Evolutionary conservation across 2,888 invertebrate genomes (phyloP).

Genomic region (Orchestes rusci): DNA sequence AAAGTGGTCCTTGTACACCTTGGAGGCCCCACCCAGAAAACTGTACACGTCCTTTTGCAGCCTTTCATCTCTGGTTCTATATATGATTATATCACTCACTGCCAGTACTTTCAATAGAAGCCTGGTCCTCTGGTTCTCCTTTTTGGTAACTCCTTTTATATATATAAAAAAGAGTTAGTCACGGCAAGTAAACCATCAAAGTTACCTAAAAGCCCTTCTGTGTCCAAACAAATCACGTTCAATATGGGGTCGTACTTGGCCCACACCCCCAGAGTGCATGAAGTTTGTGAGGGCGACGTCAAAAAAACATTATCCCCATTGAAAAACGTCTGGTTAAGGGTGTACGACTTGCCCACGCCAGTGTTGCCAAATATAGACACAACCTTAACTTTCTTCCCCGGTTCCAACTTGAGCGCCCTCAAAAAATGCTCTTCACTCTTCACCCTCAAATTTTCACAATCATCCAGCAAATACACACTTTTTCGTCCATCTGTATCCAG

Average conservation of each 20-base stretch:
- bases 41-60: conserved; percentile 69
- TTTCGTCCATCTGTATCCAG: conserved; percentile 26
- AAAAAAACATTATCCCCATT: conserved; percentile 56
- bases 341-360: conserved; percentile 76
- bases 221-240: conserved; percentile 66
- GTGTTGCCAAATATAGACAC: conserved; percentile 80
- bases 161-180: not conserved
- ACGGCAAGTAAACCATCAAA: not conserved
- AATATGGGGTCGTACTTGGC: conserved; percentile 61
- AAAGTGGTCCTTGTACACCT: conserved; percentile 67
- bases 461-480: conserved; percentile 56
- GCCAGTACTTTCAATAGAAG: conserved; percentile 73
- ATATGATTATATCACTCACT: conserved; percentile 72
- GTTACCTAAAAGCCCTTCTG: conserved; percentile 67
- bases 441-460: conserved; percentile 54
- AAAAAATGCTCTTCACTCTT: conserved; percentile 50
- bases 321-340: conserved; percentile 65
- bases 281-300: conserved; percentile 59
- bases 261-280: conserved; percentile 74
- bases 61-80: conserved; percentile 66
- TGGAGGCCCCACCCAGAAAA: conserved; percentile 70
- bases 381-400: conserved; percentile 55
- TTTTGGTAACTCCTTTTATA: conserved; percentile 42
- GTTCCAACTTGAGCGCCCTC: conserved; percentile 44
- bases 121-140: conserved; percentile 58